These are phyloP conservation scores for Nesogale talazaci DNA, from an alignment of 2,113 vertebrate species.

Conservation along the genomic window DNA sequence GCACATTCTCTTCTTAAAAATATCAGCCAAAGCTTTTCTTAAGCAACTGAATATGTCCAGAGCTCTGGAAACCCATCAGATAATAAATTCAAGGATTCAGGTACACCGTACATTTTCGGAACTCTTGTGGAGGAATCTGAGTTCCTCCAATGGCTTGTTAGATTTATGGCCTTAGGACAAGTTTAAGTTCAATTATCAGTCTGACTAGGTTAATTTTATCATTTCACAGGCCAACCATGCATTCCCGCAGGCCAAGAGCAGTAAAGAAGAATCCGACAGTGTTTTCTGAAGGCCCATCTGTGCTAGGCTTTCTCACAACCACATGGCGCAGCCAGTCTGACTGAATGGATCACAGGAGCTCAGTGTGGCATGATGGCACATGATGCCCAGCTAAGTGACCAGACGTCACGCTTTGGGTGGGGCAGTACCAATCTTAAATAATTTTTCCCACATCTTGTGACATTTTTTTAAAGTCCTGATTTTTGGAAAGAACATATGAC, in stretches of 20 bases:
- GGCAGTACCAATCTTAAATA: too few species aligned
- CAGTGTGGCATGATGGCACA: neutral
- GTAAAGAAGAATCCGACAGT: neutral
- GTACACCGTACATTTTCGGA: neutral
- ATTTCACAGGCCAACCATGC: neutral
- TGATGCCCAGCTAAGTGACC: too few species aligned
- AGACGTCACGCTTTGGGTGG: too few species aligned
- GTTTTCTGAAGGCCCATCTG: neutral
- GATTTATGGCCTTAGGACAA: neutral
- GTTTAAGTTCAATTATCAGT: neutral
- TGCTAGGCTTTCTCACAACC: neutral
- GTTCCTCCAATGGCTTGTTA: conserved; percentile 21
- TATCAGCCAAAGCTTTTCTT: conserved; percentile 43
- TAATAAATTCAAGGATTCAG: neutral
- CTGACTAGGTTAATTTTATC: neutral
- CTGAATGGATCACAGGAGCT: neutral
- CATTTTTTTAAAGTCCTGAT: too few species aligned
- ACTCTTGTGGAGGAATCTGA: neutral
- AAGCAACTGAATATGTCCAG: conserved; percentile 36
- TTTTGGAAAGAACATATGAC: too few species aligned
- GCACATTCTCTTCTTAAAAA: conserved; percentile 41
- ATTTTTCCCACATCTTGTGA: too few species aligned
- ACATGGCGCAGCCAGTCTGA: rapidly evolving
- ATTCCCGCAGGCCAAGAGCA: neutral
- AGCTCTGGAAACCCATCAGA: conserved; percentile 11